Evolutionary conservation across 2,888 invertebrate species (phyloP).

Genomic region (Ectemnius lituratus): DNA sequence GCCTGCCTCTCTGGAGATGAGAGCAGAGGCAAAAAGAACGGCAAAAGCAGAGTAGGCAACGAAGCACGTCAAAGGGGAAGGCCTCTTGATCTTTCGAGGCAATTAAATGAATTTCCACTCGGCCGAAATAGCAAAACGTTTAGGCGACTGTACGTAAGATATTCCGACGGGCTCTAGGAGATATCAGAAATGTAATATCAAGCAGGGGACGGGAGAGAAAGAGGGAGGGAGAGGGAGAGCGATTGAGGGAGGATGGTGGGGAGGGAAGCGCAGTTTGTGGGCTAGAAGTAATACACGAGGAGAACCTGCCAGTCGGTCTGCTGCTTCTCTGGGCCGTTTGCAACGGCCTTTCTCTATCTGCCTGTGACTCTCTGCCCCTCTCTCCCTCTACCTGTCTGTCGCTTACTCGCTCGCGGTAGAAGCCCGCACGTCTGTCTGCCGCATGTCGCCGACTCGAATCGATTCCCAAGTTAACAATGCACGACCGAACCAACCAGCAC

Average conservation of each 20-base stretch:
- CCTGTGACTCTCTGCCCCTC: constrained; percentile 32
- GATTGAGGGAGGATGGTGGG: too few species aligned
- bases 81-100: constrained; percentile 64
- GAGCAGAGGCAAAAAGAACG: constrained; percentile 18
- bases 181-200: constrained; percentile 64
- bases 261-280: constrained; percentile 59
- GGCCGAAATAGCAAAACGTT: constrained; percentile 66
- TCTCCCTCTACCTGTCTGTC: background rate
- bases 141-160: constrained; percentile 64
- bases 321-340: constrained; percentile 45
- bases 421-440: constrained; percentile 46
- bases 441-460: constrained; percentile 56
- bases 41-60: constrained; percentile 29
- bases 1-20: constrained; percentile 20
- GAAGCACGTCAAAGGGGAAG: constrained; percentile 47
- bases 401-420: constrained; percentile 11
- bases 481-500: constrained; percentile 28
- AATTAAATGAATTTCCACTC: constrained; percentile 67
- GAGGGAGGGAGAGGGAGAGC: too few species aligned
- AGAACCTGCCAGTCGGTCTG: constrained; percentile 49
- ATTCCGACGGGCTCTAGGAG: constrained; percentile 58
- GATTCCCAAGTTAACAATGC: constrained; percentile 54
- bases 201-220: constrained; percentile 43
- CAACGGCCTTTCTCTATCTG: constrained; percentile 28
- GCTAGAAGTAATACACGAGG: constrained; percentile 62